Evolutionary conservation across 2,888 invertebrate genomes (phyloP).

Genomic region (Ophion obscuratus): DNA sequence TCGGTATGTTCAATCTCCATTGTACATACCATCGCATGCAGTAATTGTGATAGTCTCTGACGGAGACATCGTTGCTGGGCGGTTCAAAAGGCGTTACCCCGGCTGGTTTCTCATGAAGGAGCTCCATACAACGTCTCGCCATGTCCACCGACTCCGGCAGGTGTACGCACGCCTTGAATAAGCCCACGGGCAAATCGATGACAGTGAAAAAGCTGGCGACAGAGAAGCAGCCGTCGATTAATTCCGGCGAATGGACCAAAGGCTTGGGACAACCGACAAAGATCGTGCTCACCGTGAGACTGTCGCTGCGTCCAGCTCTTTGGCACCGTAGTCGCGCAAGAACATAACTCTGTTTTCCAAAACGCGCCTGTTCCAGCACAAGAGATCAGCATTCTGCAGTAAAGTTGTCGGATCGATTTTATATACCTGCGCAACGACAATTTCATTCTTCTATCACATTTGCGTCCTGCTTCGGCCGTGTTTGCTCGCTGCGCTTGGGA

Average conservation of each 20-base stretch:
- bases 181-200: slow-evolving; percentile 79
- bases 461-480: no score
- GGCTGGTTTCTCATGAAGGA: slow-evolving; percentile 66
- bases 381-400: neutral
- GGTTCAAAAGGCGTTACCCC: slow-evolving; percentile 47
- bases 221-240: slow-evolving; percentile 2
- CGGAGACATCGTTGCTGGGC: slow-evolving; percentile 72
- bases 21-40: slow-evolving; percentile 81
- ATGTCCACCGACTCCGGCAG: slow-evolving; percentile 79
- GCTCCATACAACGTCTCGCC: slow-evolving; percentile 77
- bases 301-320: slow-evolving; percentile 43
- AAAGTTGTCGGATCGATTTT: neutral
- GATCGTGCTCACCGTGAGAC: slow-evolving; percentile 67
- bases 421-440: neutral
- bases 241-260: neutral
- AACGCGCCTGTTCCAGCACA: neutral
- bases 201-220: slow-evolving; percentile 78
- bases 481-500: no score
- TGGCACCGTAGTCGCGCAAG: slow-evolving; percentile 75
- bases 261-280: neutral
- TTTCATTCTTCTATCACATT: neutral
- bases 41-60: slow-evolving; percentile 78
- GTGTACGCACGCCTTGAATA: slow-evolving; percentile 82
- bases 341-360: slow-evolving; percentile 73
- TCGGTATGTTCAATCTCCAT: slow-evolving; percentile 82